Evolutionary conservation across 2,888 invertebrate species (phyloP).

Genomic region (Nineta flava): DNA sequence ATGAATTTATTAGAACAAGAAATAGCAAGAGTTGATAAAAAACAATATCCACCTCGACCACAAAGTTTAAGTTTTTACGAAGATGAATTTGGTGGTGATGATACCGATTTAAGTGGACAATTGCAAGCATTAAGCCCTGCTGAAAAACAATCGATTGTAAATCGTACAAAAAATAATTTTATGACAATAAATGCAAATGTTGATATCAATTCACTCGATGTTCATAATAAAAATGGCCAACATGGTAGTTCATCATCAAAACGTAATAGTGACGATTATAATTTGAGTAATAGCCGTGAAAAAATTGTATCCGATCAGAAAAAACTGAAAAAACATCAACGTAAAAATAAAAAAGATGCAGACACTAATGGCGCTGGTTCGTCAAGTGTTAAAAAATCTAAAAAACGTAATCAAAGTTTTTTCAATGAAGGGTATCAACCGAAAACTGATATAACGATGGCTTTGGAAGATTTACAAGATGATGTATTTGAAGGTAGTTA

Average conservation of each 20-base stretch:
- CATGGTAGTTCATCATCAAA: neutral
- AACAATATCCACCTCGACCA: slow-evolving; percentile 26
- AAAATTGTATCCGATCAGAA: slow-evolving; percentile 30
- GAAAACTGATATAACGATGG: slow-evolving; percentile 25
- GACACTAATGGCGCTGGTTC: neutral
- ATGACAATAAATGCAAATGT: slow-evolving; percentile 4
- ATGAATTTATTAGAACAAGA: slow-evolving; percentile 26
- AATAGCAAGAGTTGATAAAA: slow-evolving; percentile 24
- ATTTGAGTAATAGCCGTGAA: slow-evolving; percentile 25
- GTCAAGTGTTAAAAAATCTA: neutral
- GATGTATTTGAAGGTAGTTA: slow-evolving; percentile 25
- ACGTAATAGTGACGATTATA: slow-evolving; percentile 2
- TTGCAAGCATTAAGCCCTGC: slow-evolving; percentile 27
- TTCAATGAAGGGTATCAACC: slow-evolving; percentile 23
- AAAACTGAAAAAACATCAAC: slow-evolving; percentile 21
- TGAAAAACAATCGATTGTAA: slow-evolving; percentile 16
- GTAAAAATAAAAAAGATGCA: slow-evolving; percentile 4
- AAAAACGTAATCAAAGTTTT: slow-evolving; percentile 4
- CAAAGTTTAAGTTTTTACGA: slow-evolving; percentile 30
- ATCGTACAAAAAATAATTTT: neutral
- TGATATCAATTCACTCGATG: slow-evolving; percentile 1
- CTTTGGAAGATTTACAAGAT: slow-evolving; percentile 29
- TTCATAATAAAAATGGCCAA: neutral
- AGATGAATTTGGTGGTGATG: slow-evolving; percentile 28
- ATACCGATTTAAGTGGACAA: slow-evolving; percentile 17